Percentiles rank a stretch among this genome's conserved stretches.
Evolutionary conservation across 2,888 invertebrate species (phyloP).

Genomic region (Heliconius aoede): DNA sequence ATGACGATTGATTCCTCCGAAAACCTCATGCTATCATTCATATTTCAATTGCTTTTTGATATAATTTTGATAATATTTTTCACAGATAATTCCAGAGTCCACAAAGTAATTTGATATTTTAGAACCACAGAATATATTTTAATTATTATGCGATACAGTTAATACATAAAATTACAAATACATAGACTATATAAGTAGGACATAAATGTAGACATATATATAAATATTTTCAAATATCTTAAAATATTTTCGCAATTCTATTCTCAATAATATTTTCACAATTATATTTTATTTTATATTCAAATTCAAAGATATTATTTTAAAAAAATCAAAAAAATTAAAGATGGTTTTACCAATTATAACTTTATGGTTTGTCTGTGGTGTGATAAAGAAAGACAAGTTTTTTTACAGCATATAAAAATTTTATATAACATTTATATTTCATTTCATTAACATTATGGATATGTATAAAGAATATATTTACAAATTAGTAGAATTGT

Average conservation of each 20-base stretch:
- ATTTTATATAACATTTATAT: not conserved
- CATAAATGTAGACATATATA: not conserved
- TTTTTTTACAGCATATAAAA: not conserved
- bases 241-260: no score
- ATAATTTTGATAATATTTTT: slow-evolving; percentile 65
- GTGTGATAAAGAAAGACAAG: not conserved
- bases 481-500: slow-evolving; percentile 55
- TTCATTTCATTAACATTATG: slow-evolving; percentile 47
- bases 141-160: not conserved
- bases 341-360: not conserved
- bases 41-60: slow-evolving; percentile 70
- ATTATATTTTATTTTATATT: no score
- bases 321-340: no score
- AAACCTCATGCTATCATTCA: slow-evolving; percentile 73
- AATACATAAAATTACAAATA: not conserved
- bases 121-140: slow-evolving; percentile 5
- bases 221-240: not conserved
- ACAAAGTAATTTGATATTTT: slow-evolving; percentile 48
- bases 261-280: no score
- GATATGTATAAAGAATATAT: slow-evolving; percentile 61
- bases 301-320: no score
- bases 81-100: slow-evolving; percentile 60
- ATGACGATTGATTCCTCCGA: slow-evolving; percentile 52
- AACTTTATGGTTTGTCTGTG: not conserved
- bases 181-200: not conserved